phyloP scores from a whole-genome alignment of 92 coral and sea anemone species.

The Porites rus region DNA sequence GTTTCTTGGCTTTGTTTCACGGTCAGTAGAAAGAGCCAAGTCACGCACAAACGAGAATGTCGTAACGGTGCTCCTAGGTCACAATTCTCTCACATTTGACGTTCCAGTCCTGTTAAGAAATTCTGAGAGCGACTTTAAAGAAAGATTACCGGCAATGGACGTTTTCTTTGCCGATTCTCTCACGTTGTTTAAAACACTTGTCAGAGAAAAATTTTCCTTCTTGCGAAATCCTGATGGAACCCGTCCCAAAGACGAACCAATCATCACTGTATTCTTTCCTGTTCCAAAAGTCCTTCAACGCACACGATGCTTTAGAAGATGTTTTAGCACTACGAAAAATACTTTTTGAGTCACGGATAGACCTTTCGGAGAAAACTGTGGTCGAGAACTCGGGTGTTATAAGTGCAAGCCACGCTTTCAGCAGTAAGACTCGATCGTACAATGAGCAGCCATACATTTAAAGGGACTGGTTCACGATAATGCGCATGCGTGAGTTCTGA shows the following conservation, averaged over 20 bases:
- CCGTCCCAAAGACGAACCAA: slow-evolving; percentile 49
- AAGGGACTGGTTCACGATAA: too few species aligned
- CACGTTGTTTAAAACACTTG: slow-evolving; percentile 36
- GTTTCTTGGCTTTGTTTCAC: not conserved
- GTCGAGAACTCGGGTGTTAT: slow-evolving; percentile 40
- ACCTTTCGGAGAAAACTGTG: slow-evolving; percentile 24
- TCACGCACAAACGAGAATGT: slow-evolving; percentile 5
- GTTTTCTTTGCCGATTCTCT: slow-evolving; percentile 63
- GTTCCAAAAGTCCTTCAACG: slow-evolving; percentile 60
- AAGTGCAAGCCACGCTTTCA: slow-evolving; percentile 13
- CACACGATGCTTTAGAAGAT: slow-evolving; percentile 7
- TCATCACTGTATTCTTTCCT: slow-evolving; percentile 42
- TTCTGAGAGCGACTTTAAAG: slow-evolving; percentile 26
- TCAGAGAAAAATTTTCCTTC: slow-evolving; percentile 41
- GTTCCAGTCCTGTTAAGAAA: slow-evolving; percentile 54
- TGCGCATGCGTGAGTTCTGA: too few species aligned
- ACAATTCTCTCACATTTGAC: slow-evolving; percentile 60
- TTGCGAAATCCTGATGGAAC: slow-evolving; percentile 39
- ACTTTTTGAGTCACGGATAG: slow-evolving; percentile 24
- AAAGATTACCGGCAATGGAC: slow-evolving; percentile 19
- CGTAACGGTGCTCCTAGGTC: slow-evolving; percentile 59
- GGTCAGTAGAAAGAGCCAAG: not conserved
- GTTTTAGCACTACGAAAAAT: not conserved
- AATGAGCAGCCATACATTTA: not conserved
- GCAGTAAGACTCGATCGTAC: not conserved